phyloP scores from a whole-genome alignment of 2,888 invertebrate species.

The Oscheius sp. region DNA sequence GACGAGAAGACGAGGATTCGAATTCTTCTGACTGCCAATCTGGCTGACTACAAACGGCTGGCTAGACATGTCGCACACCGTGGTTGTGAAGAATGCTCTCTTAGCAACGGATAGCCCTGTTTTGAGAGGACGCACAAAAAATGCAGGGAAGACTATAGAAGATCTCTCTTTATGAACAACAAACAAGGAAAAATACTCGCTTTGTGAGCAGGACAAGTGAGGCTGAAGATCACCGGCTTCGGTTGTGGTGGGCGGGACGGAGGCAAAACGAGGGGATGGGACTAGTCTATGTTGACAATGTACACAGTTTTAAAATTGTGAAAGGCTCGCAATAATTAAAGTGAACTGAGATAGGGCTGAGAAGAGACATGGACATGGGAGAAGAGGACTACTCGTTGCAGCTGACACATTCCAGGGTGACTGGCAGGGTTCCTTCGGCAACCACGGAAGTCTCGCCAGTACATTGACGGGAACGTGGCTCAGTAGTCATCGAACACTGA shows the following conservation, averaged over 20 bases:
- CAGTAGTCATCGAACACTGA: constrained; percentile 67
- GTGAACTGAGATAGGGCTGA: constrained; percentile 23
- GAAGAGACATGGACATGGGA: constrained; percentile 9
- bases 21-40: not conserved
- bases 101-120: constrained; percentile 19
- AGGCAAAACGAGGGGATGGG: not conserved
- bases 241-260: constrained; percentile 16
- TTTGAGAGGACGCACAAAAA: not conserved
- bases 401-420: constrained; percentile 68
- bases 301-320: constrained; percentile 9
- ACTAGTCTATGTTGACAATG: constrained; percentile 1
- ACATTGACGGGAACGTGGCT: constrained; percentile 48
- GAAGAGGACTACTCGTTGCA: constrained; percentile 44
- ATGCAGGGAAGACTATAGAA: not conserved
- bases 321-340: constrained; percentile 33
- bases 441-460: constrained; percentile 63
- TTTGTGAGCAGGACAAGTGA: constrained; percentile 25
- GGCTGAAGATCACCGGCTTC: constrained; percentile 21
- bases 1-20: constrained; percentile 28
- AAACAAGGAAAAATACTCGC: constrained; percentile 37
- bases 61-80: not conserved
- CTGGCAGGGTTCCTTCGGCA: constrained; percentile 64
- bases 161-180: constrained; percentile 22
- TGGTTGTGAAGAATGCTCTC: not conserved
- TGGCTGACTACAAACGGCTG: constrained; percentile 20